These are phyloP conservation scores for Zoanthus gigantus DNA, from an alignment of 92 coral and sea anemone genomes.

Conservation along the genomic window DNA sequence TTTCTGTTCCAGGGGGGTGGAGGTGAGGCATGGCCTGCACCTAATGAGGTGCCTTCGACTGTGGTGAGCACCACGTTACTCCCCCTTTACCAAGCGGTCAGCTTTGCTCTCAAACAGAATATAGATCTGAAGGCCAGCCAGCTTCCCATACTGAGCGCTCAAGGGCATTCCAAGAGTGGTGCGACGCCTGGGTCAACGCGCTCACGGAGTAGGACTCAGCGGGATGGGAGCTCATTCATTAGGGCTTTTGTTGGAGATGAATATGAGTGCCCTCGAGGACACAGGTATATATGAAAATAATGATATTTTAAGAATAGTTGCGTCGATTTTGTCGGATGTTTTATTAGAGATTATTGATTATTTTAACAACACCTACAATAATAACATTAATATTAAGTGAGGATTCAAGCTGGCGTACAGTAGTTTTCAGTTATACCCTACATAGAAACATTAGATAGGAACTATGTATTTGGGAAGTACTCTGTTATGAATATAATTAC, in stretches of 20 bases:
- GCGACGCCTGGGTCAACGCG: conserved; percentile 73
- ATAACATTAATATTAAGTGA: too few species aligned
- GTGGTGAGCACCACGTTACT: conserved; percentile 80
- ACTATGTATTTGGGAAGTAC: too few species aligned
- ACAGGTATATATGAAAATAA: conserved; percentile 70
- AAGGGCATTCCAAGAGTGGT: conserved; percentile 35
- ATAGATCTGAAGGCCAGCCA: conserved; percentile 72
- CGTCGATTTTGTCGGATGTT: not conserved
- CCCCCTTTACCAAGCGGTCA: conserved; percentile 96
- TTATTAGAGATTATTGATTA: not conserved
- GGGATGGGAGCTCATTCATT: conserved; percentile 83
- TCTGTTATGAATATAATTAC: too few species aligned
- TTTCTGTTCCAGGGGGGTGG: conserved; percentile 40
- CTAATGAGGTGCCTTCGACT: conserved; percentile 91
- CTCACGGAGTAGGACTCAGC: conserved; percentile 81
- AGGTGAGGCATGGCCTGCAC: conserved; percentile 99
- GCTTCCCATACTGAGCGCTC: conserved; percentile 69
- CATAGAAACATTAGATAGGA: too few species aligned
- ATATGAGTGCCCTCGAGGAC: conserved; percentile 99
- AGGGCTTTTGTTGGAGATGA: conserved; percentile 96
- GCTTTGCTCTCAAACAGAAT: conserved; percentile 88
- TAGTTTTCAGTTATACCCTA: too few species aligned
- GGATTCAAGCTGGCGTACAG: too few species aligned
- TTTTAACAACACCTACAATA: too few species aligned
- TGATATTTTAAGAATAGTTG: not conserved